Conservation (phyloP, 2,113 vertebrate genomes). For the Miniopterus natalensis region DNA sequence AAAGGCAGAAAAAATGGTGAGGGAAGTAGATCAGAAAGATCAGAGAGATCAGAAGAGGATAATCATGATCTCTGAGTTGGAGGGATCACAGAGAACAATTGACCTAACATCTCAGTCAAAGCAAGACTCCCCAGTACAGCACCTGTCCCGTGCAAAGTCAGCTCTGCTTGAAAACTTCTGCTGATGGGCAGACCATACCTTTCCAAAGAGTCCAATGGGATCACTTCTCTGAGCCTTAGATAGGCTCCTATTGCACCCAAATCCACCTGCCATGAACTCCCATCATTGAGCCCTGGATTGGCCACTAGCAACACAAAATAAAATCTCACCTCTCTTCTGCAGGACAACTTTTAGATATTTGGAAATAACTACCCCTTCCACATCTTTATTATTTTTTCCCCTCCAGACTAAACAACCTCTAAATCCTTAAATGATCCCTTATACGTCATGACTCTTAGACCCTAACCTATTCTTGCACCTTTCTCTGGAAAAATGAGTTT, state of each 20-base stretch:
- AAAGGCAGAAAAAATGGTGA: background rate
- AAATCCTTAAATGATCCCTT: conserved; percentile 54
- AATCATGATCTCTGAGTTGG: background rate
- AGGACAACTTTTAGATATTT: background rate
- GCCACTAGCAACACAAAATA: background rate
- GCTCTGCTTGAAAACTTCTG: background rate
- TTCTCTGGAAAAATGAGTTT: conserved; percentile 21
- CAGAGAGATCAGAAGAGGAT: background rate
- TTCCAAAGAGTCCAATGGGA: background rate
- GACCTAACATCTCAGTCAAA: background rate
- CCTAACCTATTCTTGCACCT: conserved; percentile 12
- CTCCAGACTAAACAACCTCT: conserved; percentile 59
- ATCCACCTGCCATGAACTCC: background rate
- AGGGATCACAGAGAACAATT: background rate
- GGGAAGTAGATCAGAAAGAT: conserved; percentile 23
- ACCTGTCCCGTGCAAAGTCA: background rate
- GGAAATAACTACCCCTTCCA: background rate
- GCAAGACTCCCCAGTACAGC: background rate
- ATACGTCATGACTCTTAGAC: conserved; percentile 15
- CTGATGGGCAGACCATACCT: background rate
- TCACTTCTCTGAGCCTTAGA: background rate
- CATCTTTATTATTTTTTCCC: background rate
- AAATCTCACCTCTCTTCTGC: background rate
- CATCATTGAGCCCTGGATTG: background rate
- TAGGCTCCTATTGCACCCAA: background rate